Conservation (phyloP, 2,113 vertebrate species). For the Suncus etruscus region DNA sequence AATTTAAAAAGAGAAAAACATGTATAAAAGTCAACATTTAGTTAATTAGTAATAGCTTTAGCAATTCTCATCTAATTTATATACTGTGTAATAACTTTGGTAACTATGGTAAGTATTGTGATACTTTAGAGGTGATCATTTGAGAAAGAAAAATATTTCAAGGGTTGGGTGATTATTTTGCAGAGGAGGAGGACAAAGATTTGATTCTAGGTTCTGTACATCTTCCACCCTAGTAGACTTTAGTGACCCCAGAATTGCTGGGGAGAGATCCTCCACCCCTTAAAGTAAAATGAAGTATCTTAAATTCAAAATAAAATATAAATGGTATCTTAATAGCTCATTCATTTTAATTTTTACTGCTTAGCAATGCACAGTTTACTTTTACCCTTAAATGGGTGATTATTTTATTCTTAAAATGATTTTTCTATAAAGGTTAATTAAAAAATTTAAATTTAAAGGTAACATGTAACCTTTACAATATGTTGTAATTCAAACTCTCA, state of each 20-base stretch:
- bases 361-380: neutral
- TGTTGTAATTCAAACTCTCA: constrained; percentile 6
- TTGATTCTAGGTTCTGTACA: too few relatives aligned
- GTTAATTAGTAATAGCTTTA: neutral
- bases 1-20: neutral
- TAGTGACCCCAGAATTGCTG: too few relatives aligned
- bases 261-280: too few relatives aligned
- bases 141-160: too few relatives aligned
- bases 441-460: neutral
- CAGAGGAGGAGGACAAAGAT: too few relatives aligned
- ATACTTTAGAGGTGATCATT: neutral
- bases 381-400: neutral
- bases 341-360: neutral
- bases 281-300: constrained; percentile 35
- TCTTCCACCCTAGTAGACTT: too few relatives aligned
- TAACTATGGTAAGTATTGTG: constrained; percentile 13
- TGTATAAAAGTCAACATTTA: constrained; percentile 19
- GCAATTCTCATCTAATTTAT: neutral
- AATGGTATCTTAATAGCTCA: neutral
- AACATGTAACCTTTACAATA: neutral
- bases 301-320: neutral
- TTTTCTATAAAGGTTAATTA: neutral
- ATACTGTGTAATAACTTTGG: neutral
- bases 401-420: constrained; percentile 24
- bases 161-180: too few relatives aligned